Evolutionary conservation across 2,888 invertebrate genomes (phyloP).

Genomic region (Horisme vitalbata): DNA sequence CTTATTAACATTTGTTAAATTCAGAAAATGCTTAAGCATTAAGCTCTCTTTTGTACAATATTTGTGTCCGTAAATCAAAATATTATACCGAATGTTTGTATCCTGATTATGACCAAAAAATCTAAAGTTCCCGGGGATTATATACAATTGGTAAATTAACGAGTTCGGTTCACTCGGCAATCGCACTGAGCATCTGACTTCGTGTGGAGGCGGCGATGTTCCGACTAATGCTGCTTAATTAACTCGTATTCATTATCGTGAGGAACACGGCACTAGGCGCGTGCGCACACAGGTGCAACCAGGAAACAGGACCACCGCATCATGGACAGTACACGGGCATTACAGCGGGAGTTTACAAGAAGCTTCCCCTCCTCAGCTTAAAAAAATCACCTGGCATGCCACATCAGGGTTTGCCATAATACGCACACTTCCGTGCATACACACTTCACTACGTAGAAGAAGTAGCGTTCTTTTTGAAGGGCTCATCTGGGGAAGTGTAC

Average conservation of each 20-base stretch:
- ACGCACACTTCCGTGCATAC: no score
- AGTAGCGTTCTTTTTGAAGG: no score
- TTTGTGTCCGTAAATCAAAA: no score
- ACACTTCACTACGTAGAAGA: no score
- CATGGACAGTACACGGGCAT: slow-evolving; percentile 1
- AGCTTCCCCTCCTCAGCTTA: not conserved
- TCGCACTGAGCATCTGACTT: slow-evolving; percentile 62
- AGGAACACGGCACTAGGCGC: slow-evolving; percentile 54
- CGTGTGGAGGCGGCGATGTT: slow-evolving; percentile 78
- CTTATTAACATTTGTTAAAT: no score
- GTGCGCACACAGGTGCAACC: slow-evolving; percentile 57
- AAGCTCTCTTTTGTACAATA: no score
- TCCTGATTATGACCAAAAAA: no score
- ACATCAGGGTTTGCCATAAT: no score
- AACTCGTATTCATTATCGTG: slow-evolving; percentile 79
- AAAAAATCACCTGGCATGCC: no score
- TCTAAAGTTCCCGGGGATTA: slow-evolving; percentile 29
- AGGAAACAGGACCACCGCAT: slow-evolving; percentile 51
- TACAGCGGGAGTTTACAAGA: not conserved
- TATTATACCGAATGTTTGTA: no score
- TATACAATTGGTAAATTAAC: slow-evolving; percentile 46
- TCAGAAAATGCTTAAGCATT: no score
- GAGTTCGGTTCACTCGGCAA: slow-evolving; percentile 56
- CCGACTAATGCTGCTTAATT: slow-evolving; percentile 78
- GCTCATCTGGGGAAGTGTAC: no score